Percentiles rank a stretch among this genome's conserved stretches.
Conservation (phyloP, 2,797 vertebrate genomes). For the Hemibagrus guttatus region DNA sequence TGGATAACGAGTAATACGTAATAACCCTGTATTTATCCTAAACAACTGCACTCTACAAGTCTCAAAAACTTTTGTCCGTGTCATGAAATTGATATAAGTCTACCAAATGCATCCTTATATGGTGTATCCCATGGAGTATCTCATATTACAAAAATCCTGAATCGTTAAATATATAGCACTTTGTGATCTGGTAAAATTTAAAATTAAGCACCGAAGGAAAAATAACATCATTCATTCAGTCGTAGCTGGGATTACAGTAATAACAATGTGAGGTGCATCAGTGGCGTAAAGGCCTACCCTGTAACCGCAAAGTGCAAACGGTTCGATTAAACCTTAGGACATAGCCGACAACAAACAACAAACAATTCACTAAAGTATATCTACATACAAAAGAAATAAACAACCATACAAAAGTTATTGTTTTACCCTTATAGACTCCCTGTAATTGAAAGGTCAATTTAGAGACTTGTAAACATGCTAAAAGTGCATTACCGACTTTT, state of each 20-base stretch:
- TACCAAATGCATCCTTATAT: background rate
- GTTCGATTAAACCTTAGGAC: conserved; percentile 51
- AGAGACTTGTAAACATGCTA: conserved; percentile 58
- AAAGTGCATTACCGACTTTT: conserved; percentile 65
- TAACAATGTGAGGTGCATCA: conserved; percentile 21
- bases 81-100: background rate
- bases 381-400: conserved; percentile 42
- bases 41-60: conserved; percentile 33
- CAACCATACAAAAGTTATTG: conserved; percentile 27
- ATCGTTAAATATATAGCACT: conserved; percentile 2
- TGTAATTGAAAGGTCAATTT: conserved; percentile 58
- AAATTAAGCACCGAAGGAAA: background rate
- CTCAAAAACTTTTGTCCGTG: conserved; percentile 21
- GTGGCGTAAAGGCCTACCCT: conserved; percentile 64
- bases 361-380: conserved; percentile 28
- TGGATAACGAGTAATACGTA: conserved; percentile 29
- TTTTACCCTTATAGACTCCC: conserved; percentile 59
- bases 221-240: conserved; percentile 10
- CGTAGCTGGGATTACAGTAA: background rate
- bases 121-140: too few species aligned
- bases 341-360: conserved; percentile 29
- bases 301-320: conserved; percentile 82
- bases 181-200: background rate
- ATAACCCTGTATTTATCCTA: conserved; percentile 35
- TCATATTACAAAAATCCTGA: background rate